A percentile compares a stretch with the other conserved stretches of the same genome.
phyloP scores from a whole-genome alignment of 2,888 invertebrate genomes.

The Drosophila nr. perissopoda region DNA sequence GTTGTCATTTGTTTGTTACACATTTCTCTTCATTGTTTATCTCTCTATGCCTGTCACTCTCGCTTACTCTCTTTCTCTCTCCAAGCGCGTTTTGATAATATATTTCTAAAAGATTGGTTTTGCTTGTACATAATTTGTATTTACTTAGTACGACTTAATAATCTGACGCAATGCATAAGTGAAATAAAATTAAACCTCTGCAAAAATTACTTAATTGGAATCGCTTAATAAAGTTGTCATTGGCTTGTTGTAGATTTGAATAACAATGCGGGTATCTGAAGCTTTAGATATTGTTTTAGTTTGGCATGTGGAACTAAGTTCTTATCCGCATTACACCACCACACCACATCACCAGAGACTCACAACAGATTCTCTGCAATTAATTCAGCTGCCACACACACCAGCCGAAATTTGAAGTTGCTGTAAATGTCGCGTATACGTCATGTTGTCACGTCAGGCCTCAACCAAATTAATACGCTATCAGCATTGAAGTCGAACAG shows the following conservation, averaged over 20 bases:
- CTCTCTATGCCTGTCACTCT: background rate
- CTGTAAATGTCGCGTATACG: conserved; percentile 45
- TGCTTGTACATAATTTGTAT: background rate
- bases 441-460: conserved; percentile 21
- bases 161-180: background rate
- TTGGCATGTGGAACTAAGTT: background rate
- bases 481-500: conserved; percentile 12
- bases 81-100: background rate
- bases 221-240: background rate
- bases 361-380: background rate
- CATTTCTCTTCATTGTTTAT: background rate
- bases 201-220: background rate
- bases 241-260: background rate
- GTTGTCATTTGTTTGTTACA: background rate
- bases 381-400: conserved; percentile 2
- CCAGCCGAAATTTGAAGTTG: background rate
- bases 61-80: background rate
- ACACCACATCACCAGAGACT: background rate
- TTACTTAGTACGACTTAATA: background rate
- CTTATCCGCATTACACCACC: background rate
- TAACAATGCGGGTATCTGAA: background rate
- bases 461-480: conserved; percentile 29
- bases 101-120: background rate
- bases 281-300: background rate
- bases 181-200: background rate